A percentile compares a stretch with the other conserved stretches of the same genome.
phyloP scores from a whole-genome alignment of 2,113 vertebrate species.

The Morphnarchus princeps region DNA sequence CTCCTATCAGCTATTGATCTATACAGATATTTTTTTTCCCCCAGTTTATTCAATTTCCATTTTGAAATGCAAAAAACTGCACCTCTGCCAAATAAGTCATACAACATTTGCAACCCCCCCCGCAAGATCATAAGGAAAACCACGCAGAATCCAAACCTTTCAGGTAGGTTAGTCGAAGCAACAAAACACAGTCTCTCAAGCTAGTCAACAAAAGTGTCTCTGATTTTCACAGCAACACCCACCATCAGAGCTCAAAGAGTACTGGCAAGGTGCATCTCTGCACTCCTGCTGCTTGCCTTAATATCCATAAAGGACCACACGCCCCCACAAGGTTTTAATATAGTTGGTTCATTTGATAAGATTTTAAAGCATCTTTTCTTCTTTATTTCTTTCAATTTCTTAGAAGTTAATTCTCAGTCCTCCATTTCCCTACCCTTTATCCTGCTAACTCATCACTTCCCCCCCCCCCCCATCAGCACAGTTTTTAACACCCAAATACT shows the following conservation, averaged over 20 bases:
- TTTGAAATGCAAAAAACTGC: background rate
- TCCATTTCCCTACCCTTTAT: background rate
- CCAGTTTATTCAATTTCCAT: background rate
- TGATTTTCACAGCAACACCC: background rate
- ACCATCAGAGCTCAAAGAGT: background rate
- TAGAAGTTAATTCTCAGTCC: background rate
- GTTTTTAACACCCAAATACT: background rate
- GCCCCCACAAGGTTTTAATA: background rate
- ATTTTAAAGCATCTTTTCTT: background rate
- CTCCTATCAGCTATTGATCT: background rate
- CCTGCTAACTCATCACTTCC: background rate
- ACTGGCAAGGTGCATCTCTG: background rate
- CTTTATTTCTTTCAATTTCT: background rate
- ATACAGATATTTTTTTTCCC: background rate
- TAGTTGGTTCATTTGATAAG: background rate
- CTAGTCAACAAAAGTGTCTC: background rate
- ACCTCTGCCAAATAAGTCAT: background rate
- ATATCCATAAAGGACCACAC: background rate
- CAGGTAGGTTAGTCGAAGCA: background rate
- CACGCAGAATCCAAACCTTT: background rate
- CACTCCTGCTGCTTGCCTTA: background rate
- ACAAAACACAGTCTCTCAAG: background rate
- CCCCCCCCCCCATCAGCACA: rapidly evolving
- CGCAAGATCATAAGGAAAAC: background rate
- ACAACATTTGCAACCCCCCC: background rate